These are phyloP conservation scores for Brachymystax lenok DNA, from an alignment of 2,797 vertebrate genomes.

Conservation along the genomic window DNA sequence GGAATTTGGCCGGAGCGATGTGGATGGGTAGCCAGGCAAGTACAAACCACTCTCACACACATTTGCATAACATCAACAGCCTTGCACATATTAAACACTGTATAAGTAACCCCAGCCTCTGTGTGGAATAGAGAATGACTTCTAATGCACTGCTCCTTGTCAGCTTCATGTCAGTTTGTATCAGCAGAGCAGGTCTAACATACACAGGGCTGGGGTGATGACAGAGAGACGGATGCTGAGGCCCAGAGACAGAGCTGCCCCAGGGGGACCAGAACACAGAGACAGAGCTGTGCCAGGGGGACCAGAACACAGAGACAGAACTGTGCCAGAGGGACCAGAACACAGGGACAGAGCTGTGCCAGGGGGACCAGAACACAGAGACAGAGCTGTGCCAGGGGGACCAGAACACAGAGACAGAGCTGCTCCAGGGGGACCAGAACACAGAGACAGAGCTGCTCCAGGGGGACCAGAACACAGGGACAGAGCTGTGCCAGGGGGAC, in stretches of 20 bases:
- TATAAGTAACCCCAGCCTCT: conserved; percentile 22
- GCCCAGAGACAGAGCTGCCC: conserved; percentile 10
- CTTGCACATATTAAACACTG: conserved; percentile 13
- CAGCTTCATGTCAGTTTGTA: conserved; percentile 34
- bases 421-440: too few species aligned
- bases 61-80: conserved; percentile 22
- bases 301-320: background rate
- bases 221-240: conserved; percentile 6
- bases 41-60: background rate
- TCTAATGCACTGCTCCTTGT: background rate
- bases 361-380: too few species aligned
- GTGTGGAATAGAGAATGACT: background rate
- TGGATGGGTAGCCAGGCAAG: too few species aligned
- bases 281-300: background rate
- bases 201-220: conserved; percentile 1
- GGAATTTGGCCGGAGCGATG: too few species aligned
- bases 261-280: background rate
- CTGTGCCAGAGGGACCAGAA: too few species aligned
- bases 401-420: too few species aligned
- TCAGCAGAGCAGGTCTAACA: conserved; percentile 22
- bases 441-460: too few species aligned
- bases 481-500: too few species aligned
- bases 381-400: too few species aligned
- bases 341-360: too few species aligned
- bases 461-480: too few species aligned